Evolutionary conservation across 35 echinoderm and acorn worm species (phyloP).

Genomic region (Lytechinus variegatus): DNA sequence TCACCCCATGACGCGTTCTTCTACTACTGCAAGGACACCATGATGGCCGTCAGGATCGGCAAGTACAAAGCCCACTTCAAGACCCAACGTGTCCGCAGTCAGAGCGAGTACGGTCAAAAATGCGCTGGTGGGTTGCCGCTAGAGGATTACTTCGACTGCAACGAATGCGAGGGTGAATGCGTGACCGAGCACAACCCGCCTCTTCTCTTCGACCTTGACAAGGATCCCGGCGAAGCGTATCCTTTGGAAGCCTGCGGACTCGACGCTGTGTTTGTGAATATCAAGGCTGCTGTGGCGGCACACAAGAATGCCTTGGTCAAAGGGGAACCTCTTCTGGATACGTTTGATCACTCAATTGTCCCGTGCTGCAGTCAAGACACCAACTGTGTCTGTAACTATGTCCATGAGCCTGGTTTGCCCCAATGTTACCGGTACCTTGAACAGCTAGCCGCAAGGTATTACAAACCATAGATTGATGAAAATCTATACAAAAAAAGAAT

Average conservation of each 20-base stretch:
- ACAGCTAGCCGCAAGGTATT: background rate
- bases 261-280: background rate
- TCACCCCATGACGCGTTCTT: constrained; percentile 19
- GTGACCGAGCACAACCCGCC: constrained; percentile 60
- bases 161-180: constrained; percentile 51
- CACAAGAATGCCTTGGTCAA: background rate
- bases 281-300: background rate
- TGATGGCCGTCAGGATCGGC: constrained; percentile 51
- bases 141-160: constrained; percentile 51
- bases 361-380: constrained; percentile 13
- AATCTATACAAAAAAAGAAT: background rate
- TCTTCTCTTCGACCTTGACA: constrained; percentile 49
- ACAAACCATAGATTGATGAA: background rate
- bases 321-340: constrained; percentile 21
- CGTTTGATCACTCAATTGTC: background rate
- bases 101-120: constrained; percentile 15
- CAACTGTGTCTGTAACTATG: constrained; percentile 26
- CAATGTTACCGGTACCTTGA: background rate
- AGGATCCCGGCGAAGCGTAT: constrained; percentile 62
- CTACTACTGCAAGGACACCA: constrained; percentile 56
- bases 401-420: background rate
- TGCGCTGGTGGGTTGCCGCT: constrained; percentile 32
- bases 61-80: constrained; percentile 57
- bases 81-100: background rate
- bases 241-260: background rate